Conservation (phyloP, 2,797 vertebrate genomes). For the Chrysocyon brachyurus region DNA sequence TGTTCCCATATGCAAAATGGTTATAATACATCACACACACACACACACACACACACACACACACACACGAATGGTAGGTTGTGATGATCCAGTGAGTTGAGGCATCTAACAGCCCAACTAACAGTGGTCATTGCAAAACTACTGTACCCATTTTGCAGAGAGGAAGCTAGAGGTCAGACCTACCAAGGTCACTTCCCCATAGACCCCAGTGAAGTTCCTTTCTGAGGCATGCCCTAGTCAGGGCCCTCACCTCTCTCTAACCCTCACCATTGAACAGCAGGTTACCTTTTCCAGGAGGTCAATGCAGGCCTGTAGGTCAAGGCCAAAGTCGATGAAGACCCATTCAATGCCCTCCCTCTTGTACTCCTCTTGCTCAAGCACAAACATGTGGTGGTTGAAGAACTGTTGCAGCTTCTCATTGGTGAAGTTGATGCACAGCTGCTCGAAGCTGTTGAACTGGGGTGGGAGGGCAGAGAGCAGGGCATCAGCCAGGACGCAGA, state of each 20-base stretch:
- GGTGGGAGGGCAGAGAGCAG: background rate
- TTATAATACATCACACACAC: background rate
- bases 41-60: background rate
- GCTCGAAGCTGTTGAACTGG: slow-evolving; percentile 91
- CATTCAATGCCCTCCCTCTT: slow-evolving; percentile 92
- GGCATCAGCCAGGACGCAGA: background rate
- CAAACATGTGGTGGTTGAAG: slow-evolving; percentile 93
- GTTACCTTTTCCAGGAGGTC: slow-evolving; percentile 90
- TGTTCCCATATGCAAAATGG: slow-evolving; percentile 8
- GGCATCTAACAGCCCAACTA: background rate
- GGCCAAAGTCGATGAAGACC: slow-evolving; percentile 90
- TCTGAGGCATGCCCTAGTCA: background rate
- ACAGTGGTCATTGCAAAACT: background rate
- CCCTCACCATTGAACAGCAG: background rate
- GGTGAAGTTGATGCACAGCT: slow-evolving; percentile 95
- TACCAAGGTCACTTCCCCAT: background rate
- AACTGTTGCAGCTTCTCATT: slow-evolving; percentile 93
- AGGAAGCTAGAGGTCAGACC: background rate
- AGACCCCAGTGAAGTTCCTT: background rate
- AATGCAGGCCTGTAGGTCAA: slow-evolving; percentile 91
- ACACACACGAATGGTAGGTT: background rate
- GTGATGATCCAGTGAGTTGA: background rate
- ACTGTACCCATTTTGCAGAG: background rate
- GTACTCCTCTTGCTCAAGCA: slow-evolving; percentile 94
- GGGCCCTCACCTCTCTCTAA: background rate